A percentile compares a stretch with the other conserved stretches of the same genome.
Evolutionary conservation across 1,140 invertebrate species (phyloP).

Genomic region (Lethrus apterus): DNA sequence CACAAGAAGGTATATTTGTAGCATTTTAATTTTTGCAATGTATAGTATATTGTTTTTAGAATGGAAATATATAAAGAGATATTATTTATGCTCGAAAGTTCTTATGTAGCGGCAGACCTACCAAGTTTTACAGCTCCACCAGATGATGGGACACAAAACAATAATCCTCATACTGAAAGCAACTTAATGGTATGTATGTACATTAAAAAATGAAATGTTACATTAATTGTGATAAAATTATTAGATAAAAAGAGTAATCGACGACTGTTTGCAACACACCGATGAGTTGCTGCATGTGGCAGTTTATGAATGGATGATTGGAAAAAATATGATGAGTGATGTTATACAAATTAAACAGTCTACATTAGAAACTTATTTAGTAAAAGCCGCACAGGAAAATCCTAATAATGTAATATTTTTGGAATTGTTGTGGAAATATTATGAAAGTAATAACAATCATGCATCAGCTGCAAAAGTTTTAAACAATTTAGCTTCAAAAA

Average conservation of each 20-base stretch:
- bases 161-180: conserved; percentile 6
- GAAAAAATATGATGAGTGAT: conserved; percentile 66
- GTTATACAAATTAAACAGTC: conserved; percentile 69
- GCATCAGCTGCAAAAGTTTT: conserved; percentile 88
- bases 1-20: conserved; percentile 49
- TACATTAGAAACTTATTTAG: conserved; percentile 76
- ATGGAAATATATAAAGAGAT: conserved; percentile 87
- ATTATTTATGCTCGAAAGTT: conserved; percentile 61
- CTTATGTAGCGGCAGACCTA: conserved; percentile 6
- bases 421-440: conserved; percentile 93
- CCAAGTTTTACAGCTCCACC: conserved; percentile 39
- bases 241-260: conserved; percentile 26
- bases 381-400: conserved; percentile 48
- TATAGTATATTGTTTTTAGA: conserved; percentile 42
- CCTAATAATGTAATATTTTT: conserved; percentile 53
- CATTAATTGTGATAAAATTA: not conserved
- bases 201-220: too few relatives aligned
- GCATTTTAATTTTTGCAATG: not conserved
- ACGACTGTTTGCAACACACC: conserved; percentile 44
- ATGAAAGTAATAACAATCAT: conserved; percentile 88
- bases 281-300: conserved; percentile 88
- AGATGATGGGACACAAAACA: conserved; percentile 30
- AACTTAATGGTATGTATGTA: conserved; percentile 1
- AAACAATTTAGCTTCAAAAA: conserved; percentile 75
- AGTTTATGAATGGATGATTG: conserved; percentile 90